These are phyloP conservation scores for Pachyramphus minor DNA, from an alignment of 2,113 vertebrate species.

Conservation along the genomic window DNA sequence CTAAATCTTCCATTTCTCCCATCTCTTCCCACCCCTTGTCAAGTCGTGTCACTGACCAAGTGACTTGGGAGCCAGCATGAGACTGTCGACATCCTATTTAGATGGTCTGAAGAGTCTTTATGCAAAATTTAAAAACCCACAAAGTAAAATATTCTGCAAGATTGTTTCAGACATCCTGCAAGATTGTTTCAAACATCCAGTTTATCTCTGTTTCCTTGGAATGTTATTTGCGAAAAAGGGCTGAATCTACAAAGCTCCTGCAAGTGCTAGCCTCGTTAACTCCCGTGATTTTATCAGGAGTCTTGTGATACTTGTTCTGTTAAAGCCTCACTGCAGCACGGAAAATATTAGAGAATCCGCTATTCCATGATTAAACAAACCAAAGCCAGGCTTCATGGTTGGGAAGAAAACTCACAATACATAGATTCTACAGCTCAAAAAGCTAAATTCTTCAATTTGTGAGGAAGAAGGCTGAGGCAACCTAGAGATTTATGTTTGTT, in stretches of 20 bases:
- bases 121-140: not conserved
- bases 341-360: not conserved
- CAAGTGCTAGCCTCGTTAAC: not conserved
- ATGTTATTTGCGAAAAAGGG: slow-evolving; percentile 18
- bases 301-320: not conserved
- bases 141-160: not conserved
- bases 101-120: not conserved
- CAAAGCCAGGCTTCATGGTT: not conserved
- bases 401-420: not conserved
- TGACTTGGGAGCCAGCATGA: not conserved
- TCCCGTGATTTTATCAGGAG: slow-evolving; percentile 13
- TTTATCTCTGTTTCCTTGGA: not conserved
- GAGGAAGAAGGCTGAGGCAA: not conserved
- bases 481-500: no score
- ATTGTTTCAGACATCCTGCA: not conserved
- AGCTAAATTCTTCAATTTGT: not conserved
- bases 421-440: not conserved
- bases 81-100: not conserved
- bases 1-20: not conserved
- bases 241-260: slow-evolving; percentile 35
- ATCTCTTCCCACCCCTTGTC: not conserved
- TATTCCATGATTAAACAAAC: not conserved
- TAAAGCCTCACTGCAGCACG: not conserved
- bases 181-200: not conserved
- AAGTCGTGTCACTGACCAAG: not conserved